Evolutionary conservation across 1,140 invertebrate genomes (phyloP), one percentile per base, ranked within the genome.

Genomic region (Drosophila gunungcola): DNA sequence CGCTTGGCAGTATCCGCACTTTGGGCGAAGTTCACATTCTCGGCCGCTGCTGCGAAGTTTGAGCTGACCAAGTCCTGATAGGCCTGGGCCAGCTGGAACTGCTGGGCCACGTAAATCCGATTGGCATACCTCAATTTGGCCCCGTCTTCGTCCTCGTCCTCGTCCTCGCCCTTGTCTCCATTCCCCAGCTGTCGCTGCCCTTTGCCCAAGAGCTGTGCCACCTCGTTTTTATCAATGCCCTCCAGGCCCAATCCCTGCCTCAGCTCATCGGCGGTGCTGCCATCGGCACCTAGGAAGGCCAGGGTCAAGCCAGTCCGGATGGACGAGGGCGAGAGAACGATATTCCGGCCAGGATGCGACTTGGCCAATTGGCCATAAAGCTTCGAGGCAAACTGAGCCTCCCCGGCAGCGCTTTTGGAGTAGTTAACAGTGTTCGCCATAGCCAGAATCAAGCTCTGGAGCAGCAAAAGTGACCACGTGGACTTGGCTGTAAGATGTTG

Each of bases 281-380:
- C 93, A 43, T 76, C 80, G 39, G 95, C 93, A 41, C 92, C 95
- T 29, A 93, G 62, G 13, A 92, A 93, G 39, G 94, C 79, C 89
- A 95, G 90, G 6, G 93, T 93, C 48, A 95, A 72, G 9, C 93
- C 92, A 34, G 93, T 92, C 25, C 93, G 75, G 29, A 94, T 90
- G 53, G 94, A 95, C 13, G 94, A 86, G 1, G 95, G 94, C 2
- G 95, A 95, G 61, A 93, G 91, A 29, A 95, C 84, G 4, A 95
- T 62, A 88, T 95, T 95, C 21, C 88, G 68, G 11, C 13, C 42
- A 2, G 43, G 1, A 1, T 64, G 21, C 3, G 49, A 39, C 11
- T 45, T 57, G 27, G 55, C 68, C 53, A 86, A 39, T 10, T 39
- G 42, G 29, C 41, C n/a, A 49, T 67, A 84, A 6, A 84, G 67